Base-by-base conservation (phyloP, 2,888 invertebrate species). In the Cetonia aurata region DNA sequence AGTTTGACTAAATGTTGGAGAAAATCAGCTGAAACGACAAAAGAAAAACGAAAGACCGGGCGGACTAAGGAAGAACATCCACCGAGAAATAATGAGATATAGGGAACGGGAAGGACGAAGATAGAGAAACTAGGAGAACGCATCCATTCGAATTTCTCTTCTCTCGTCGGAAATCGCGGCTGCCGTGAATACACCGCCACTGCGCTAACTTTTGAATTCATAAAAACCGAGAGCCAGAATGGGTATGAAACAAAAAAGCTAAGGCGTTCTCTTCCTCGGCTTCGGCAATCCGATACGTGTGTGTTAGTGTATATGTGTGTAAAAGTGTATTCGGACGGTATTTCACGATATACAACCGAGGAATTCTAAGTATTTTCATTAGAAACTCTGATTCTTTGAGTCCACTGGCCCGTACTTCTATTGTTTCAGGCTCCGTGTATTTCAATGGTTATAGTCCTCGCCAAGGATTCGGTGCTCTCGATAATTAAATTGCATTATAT, bases 351-450 rank as follows among this genome's bases (percentile, higher is more conserved):
- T 66, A 57, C 42, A 65, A 48, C 50, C 66, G 57, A 65, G 71
- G 75, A 75, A 75, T 75, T 69, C 72, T 71, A 72, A 73, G 75
- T 72, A 75, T 75, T 79, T 79, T 79, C 79, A 79, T 79, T 79
- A 78, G 75, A 77, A 77, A 76, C 77, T 76, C 75, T 77, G 78
- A 79, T 79, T 79, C 76, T 77, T 73, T 73, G 75, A 74, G 77
- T 77, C 78, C 77, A 76, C 74, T 76, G 76, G 77, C 76, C 75
- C 72, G 77, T 77, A 74, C 74, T 73, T 75, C 76, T 75, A 78
- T 78, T 78, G 77, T 78, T 76, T 77, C 77, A 76, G 70, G 73
- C 74, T 75, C 70, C 73, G 72, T 69, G 73, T 71, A 71, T 72
- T 67, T 74, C 76, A 70, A 73, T 73, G 74, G 73, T 75, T 74